Base-by-base conservation (phyloP, 2,888 invertebrate genomes). In the Eupithecia subfuscata region DNA sequence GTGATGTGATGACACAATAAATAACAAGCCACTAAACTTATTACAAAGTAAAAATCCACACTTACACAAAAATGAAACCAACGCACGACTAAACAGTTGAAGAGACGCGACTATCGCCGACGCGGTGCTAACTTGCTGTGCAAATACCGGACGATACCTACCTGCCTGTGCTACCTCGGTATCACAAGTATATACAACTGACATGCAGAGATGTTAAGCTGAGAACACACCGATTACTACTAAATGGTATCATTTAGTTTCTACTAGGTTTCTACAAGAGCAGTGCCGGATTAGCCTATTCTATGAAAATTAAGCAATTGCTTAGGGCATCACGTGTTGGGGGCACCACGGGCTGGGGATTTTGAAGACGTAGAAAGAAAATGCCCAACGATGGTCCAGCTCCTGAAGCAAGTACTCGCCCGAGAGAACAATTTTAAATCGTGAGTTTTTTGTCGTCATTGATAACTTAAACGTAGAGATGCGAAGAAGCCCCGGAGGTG, bases 21-120 rank as follows among this genome's bases (percentile, higher is more conserved):
- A n/a, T 56, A 11, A 25, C 11, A 60, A 25, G 60, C 12, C 60
- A 60, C 22, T 7, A 34, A 34, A 7, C 34, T 14, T 11, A 22
- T 5, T 12, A 14, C 12, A 1, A 25, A 64, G 1, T 63, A 30
- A 22, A 67, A 40, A 70, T 70, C 0, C 12, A 6, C 70, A 76
- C 76, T 76, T 73, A 73, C 73, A 22, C 70, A 56, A 34, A 64
- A 52, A 34, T 9, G 7, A 67, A 56, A 25, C 37, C 70, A 70
- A 40, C 18, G 34, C 22, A 56, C 22, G 14, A 67, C 56, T 65
- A 73, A 71, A 68, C 70, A 18, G 70, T 52, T 60, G 11, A 56
- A 16, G 30, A 48, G 56, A 70, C 52, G 65, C 76, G 76, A 70
- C 63, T 63, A 64, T 48, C 68, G 63, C 45, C 14, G 34, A 14